phyloP scores from a whole-genome alignment of 2,113 vertebrate species.

The Planiliza haematocheilus region DNA sequence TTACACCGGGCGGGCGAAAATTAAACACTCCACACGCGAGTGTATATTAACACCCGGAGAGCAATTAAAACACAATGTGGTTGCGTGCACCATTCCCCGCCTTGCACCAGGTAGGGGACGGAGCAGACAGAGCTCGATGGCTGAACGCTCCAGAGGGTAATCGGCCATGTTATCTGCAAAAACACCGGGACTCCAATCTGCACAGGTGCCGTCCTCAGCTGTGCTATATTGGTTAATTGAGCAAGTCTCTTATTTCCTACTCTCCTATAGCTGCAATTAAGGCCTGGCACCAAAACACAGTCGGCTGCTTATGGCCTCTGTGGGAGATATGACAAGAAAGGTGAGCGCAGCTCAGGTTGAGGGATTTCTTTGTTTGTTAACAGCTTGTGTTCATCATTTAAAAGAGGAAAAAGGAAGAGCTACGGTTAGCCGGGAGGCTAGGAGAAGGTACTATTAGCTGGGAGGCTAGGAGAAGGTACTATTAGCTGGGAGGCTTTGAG shows the following conservation, averaged over 20 bases:
- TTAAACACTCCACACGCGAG: conserved; percentile 76
- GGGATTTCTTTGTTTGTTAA: background rate
- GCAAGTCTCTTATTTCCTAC: conserved; percentile 82
- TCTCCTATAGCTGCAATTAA: conserved; percentile 82
- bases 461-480: no score
- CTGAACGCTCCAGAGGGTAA: conserved; percentile 77
- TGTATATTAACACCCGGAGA: conserved; percentile 73
- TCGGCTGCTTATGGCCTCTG: conserved; percentile 64
- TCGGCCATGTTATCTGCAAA: conserved; percentile 78
- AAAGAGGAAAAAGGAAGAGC: no score
- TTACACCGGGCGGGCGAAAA: conserved; percentile 71
- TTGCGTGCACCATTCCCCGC: conserved; percentile 34
- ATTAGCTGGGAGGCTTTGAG: no score
- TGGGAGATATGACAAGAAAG: conserved; percentile 50
- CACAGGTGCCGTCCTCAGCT: conserved; percentile 86
- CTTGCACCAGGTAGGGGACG: conserved; percentile 74
- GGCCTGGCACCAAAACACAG: conserved; percentile 54
- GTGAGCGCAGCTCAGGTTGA: conserved; percentile 14
- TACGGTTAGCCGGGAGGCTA: no score
- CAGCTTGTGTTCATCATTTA: no score
- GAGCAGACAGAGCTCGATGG: conserved; percentile 25
- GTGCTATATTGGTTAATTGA: conserved; percentile 84
- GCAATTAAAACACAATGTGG: conserved; percentile 75
- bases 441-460: no score
- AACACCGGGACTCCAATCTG: conserved; percentile 59